These are phyloP conservation scores for Oscheius sp. DNA, from an alignment of 1,140 invertebrate species.

Conservation along the genomic window DNA sequence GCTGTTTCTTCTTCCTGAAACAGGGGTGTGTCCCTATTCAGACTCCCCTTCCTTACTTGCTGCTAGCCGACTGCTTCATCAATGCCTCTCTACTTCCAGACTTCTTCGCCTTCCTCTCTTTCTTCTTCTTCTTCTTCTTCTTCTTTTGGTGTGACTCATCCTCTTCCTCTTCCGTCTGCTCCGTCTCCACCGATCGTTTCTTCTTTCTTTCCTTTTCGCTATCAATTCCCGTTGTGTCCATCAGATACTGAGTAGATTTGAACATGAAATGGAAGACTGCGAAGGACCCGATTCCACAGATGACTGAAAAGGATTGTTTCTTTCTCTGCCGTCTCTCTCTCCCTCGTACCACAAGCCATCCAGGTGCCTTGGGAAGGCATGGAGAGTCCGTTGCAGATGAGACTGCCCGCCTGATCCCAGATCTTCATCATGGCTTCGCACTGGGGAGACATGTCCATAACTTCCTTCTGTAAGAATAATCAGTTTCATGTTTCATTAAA, in stretches of 20 bases:
- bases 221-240: too few relatives aligned
- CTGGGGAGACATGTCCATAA: neutral
- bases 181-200: too few relatives aligned
- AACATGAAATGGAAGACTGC: slow-evolving; percentile 2
- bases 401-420: neutral
- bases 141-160: too few relatives aligned
- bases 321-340: neutral
- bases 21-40: too few relatives aligned
- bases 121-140: neutral
- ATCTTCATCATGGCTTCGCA: neutral
- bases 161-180: too few relatives aligned
- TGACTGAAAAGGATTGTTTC: neutral
- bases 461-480: too few relatives aligned
- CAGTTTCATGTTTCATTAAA: too few relatives aligned
- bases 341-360: neutral
- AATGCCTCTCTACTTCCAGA: neutral
- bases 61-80: neutral
- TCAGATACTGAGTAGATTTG: neutral
- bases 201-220: too few relatives aligned
- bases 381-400: neutral
- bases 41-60: neutral
- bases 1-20: too few relatives aligned
- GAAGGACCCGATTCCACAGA: neutral
- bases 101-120: neutral
- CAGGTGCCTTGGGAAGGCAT: neutral